Evolutionary conservation across 2,888 invertebrate species (phyloP), one percentile per base, ranked within the genome.

Genomic region (Acanthosepion pharaonis): DNA sequence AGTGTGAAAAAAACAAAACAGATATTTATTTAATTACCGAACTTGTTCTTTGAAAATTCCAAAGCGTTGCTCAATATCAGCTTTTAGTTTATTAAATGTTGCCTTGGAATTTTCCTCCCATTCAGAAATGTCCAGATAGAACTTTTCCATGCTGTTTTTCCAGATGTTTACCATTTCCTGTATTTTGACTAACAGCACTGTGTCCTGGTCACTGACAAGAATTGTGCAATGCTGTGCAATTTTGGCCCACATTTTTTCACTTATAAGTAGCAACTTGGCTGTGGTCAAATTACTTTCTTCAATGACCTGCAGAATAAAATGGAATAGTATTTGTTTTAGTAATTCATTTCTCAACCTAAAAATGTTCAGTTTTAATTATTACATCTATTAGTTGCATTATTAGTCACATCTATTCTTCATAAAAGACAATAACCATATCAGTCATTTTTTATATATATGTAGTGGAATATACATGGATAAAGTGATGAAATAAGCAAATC

Each of bases 161-260:
- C 97, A 97, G 59, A 94, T 95, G 94, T 97, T 97, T 25, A 97
- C 96, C 94, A 96, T 95, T 18, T 95, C 96, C 96, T 97, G 97
- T 91, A 97, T 96, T 94, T 96, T 95, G 15, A 97, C 96, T 92
- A 97, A 96, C 18, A 96, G 94, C 94, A 96, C 97, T 0, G 97
- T 97, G 95, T 97, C 97, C 94, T 96, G 96, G 95, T 97, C 97
- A 95, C 97, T 97, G n/a, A 97, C 96, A 42, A 97, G 96, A 59
- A 97, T 96, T 25, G 97, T 97, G 95, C 97, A 97, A 95, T 97
- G 97, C 91, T 96, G 96, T 42, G 97, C 97, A 55, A 97, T 96
- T 95, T 97, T 97, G 28, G 96, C 96, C 97, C 97, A 97, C 20
- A 97, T 95, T 95, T 97, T 97, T 95, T 97, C 97, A 95, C 96